Percentiles rank a stretch among this genome's conserved stretches.
Conservation (phyloP, 2,888 invertebrate species). For the Eueremaeus valkanovi region DNA sequence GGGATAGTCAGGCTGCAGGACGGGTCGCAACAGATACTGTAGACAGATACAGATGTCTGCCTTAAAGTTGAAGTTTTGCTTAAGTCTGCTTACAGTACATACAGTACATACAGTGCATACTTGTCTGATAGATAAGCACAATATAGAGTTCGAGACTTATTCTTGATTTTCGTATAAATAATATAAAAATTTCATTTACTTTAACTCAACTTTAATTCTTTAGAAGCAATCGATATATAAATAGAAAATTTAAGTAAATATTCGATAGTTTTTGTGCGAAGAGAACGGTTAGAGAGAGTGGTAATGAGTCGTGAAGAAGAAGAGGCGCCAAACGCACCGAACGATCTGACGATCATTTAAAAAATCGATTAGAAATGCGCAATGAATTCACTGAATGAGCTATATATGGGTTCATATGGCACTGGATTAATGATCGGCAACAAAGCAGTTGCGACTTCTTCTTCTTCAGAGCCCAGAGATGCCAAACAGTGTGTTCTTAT, state of each 20-base stretch:
- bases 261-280: background rate
- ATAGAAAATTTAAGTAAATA: constrained; percentile 4
- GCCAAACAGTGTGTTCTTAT: background rate
- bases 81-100: no score
- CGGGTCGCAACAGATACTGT: no score
- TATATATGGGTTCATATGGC: background rate
- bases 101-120: no score
- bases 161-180: no score
- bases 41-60: no score
- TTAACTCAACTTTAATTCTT: background rate
- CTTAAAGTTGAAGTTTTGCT: no score
- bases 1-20: no score
- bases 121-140: no score
- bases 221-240: background rate
- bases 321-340: background rate
- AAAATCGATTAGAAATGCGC: constrained; percentile 7
- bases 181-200: no score
- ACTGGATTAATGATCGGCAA: background rate
- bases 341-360: background rate
- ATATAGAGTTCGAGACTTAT: no score
- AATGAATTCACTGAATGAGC: background rate
- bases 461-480: no score
- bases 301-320: constrained; percentile 37
- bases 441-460: constrained; percentile 2
- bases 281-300: background rate